These are phyloP conservation scores for Sycophila texana DNA, from an alignment of 2,888 invertebrate genomes.

Conservation along the genomic window DNA sequence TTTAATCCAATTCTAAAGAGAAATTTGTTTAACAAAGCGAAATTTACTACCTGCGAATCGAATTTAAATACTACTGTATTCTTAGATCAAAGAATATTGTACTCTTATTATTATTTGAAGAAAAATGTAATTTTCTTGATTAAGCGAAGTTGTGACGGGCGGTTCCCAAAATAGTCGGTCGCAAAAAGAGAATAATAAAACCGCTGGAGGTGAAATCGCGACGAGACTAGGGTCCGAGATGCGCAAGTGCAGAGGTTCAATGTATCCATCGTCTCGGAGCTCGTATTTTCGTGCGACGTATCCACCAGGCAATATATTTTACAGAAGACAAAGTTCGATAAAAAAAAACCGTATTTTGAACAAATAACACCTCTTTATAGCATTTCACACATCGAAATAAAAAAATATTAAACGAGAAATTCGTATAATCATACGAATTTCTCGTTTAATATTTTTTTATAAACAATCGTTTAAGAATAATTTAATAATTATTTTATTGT, in stretches of 20 bases:
- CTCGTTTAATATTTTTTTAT: slow-evolving; percentile 7
- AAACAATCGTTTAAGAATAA: background rate
- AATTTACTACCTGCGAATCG: background rate
- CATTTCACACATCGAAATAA: background rate
- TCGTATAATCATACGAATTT: too few species aligned
- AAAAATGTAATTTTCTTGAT: background rate
- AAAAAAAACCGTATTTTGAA: too few species aligned
- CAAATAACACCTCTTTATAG: too few species aligned
- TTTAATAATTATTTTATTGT: too few species aligned
- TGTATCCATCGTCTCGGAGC: slow-evolving; percentile 61
- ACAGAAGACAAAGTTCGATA: too few species aligned
- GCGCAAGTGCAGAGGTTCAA: slow-evolving; percentile 59
- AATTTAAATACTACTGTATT: background rate
- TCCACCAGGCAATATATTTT: slow-evolving; percentile 57
- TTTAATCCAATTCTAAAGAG: too few species aligned
- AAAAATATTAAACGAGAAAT: slow-evolving; percentile 4
- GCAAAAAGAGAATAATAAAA: background rate
- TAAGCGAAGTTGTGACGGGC: background rate
- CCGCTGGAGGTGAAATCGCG: too few species aligned
- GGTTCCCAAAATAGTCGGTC: background rate
- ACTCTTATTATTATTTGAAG: background rate
- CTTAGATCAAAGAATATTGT: background rate
- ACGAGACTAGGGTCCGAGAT: background rate
- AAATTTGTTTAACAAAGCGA: too few species aligned
- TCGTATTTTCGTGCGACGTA: slow-evolving; percentile 60